Conservation (phyloP, 1,140 invertebrate species). For the Cydia strobilella region DNA sequence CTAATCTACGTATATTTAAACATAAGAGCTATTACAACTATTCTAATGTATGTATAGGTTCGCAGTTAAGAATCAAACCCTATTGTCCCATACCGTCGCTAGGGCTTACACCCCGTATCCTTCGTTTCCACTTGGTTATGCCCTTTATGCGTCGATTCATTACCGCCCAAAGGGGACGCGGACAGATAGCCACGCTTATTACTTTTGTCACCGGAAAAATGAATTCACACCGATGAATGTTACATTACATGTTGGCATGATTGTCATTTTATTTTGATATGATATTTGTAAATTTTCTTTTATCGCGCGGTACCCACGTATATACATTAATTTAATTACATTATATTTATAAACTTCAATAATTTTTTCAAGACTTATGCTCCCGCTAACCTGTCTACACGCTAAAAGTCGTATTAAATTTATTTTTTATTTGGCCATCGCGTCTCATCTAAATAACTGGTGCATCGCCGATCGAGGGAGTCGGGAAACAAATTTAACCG, state of each 20-base stretch:
- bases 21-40: too few relatives aligned
- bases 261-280: not conserved
- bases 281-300: not conserved
- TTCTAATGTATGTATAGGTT: not conserved
- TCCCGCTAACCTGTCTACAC: not conserved
- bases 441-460: conserved; percentile 35
- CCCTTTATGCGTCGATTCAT: conserved; percentile 78
- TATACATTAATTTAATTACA: too few relatives aligned
- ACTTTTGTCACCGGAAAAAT: conserved; percentile 79
- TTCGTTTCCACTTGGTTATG: conserved; percentile 76
- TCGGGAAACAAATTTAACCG: conserved; percentile 78
- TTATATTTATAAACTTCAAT: too few relatives aligned
- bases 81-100: not conserved
- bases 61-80: conserved; percentile 3
- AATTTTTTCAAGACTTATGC: not conserved
- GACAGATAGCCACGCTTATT: conserved; percentile 72
- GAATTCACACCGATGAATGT: conserved; percentile 58
- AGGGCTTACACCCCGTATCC: conserved; percentile 1
- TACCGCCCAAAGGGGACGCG: conserved; percentile 50
- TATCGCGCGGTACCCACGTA: not conserved
- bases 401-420: not conserved
- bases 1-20: too few relatives aligned
- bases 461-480: conserved; percentile 69
- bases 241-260: not conserved
- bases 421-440: conserved; percentile 31